Evolutionary conservation across 37 sponge, comb jelly and placozoan genomes (phyloP).

Genomic region (Halichondria panicea): DNA sequence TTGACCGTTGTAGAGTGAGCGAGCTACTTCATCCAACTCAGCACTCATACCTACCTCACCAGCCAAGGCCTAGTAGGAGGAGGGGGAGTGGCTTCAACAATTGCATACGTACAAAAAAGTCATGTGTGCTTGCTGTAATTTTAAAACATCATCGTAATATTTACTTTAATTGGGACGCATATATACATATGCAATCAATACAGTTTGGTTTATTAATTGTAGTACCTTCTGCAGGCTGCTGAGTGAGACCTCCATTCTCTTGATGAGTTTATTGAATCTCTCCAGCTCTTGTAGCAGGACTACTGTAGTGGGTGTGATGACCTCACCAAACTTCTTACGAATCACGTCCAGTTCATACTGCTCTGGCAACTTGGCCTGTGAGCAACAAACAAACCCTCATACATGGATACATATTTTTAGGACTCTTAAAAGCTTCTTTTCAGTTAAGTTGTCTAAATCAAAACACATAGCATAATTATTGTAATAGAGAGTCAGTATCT

Average conservation of each 20-base stretch:
- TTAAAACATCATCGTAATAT: neutral
- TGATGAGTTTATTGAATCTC: conserved; percentile 94
- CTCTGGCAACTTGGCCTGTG: conserved; percentile 86
- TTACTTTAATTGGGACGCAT: neutral
- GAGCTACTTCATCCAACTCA: conserved; percentile 97
- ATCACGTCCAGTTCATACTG: conserved; percentile 87
- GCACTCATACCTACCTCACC: conserved; percentile 99
- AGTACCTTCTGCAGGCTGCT: conserved; percentile 84
- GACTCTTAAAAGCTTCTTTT: no score
- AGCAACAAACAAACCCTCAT: neutral
- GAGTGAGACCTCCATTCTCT: conserved; percentile 86
- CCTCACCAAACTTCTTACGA: conserved; percentile 84
- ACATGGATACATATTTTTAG: no score
- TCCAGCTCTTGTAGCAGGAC: conserved; percentile 99
- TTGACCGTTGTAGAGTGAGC: conserved; percentile 94
- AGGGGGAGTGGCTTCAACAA: neutral
- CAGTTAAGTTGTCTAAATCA: no score
- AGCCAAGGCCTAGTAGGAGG: conserved; percentile 72
- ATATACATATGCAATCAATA: neutral
- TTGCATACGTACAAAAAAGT: neutral
- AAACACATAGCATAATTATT: no score
- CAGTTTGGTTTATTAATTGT: neutral
- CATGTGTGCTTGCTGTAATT: neutral
- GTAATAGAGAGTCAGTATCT: no score
- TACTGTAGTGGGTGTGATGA: conserved; percentile 89